Evolutionary conservation across 2,888 invertebrate species (phyloP).

Genomic region (Anthophora plumipes): DNA sequence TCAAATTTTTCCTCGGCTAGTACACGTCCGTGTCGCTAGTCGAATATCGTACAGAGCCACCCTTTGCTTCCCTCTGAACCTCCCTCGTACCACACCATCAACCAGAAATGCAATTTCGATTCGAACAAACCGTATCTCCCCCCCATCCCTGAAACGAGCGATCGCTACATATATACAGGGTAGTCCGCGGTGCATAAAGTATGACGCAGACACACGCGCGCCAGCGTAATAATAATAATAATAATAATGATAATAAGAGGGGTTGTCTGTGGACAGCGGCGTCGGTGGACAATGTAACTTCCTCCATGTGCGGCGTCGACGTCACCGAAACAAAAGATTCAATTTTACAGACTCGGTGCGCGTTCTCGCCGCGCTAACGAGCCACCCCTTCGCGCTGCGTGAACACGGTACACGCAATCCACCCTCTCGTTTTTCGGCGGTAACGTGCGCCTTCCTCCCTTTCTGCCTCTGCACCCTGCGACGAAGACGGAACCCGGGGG

Average conservation of each 20-base stretch:
- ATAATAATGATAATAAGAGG: constrained; percentile 20
- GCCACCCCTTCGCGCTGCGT: constrained; percentile 43
- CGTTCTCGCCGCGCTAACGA: constrained; percentile 56
- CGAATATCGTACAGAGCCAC: too few relatives aligned
- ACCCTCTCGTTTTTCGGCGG: constrained; percentile 26
- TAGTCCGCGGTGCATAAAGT: constrained; percentile 23
- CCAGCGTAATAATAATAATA: constrained; percentile 25
- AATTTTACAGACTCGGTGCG: constrained; percentile 60
- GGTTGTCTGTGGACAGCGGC: not conserved
- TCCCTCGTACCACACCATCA: not conserved
- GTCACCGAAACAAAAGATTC: constrained; percentile 56
- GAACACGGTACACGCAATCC: constrained; percentile 41
- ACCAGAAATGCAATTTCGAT: constrained; percentile 17
- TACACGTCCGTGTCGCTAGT: too few relatives aligned
- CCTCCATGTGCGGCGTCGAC: constrained; percentile 29
- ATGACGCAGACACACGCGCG: constrained; percentile 20
- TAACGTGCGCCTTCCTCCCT: constrained; percentile 19
- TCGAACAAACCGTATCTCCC: not conserved
- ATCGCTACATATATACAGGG: not conserved
- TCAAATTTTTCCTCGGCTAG: too few relatives aligned
- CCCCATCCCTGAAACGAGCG: not conserved
- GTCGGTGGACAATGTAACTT: constrained; percentile 36
- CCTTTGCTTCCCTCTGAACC: too few relatives aligned
- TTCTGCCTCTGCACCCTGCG: not conserved
- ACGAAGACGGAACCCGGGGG: constrained; percentile 3